Evolutionary conservation across 2,888 invertebrate genomes (phyloP).

Genomic region (Ophioninae sp.): DNA sequence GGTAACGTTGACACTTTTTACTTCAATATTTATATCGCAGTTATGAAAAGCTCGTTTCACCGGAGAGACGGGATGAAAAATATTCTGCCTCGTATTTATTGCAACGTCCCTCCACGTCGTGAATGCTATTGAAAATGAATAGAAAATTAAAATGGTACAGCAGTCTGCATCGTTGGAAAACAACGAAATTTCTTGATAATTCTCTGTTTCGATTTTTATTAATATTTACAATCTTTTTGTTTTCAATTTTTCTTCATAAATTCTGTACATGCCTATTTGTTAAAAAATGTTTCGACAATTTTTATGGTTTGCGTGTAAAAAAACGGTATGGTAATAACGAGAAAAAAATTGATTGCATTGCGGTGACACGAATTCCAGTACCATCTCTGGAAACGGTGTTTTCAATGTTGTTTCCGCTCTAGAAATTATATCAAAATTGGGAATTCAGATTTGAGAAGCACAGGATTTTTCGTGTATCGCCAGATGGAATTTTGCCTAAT

Average conservation of each 20-base stretch:
- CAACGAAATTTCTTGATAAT: too few relatives aligned
- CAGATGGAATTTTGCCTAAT: slow-evolving; percentile 32
- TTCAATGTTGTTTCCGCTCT: background rate
- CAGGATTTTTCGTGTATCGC: slow-evolving; percentile 1
- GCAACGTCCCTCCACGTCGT: background rate
- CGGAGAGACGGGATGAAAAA: background rate
- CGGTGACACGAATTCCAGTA: too few relatives aligned
- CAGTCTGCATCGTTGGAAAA: too few relatives aligned
- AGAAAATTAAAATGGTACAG: background rate
- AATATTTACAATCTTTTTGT: too few relatives aligned
- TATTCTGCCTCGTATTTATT: background rate
- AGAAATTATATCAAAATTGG: background rate
- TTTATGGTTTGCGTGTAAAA: too few relatives aligned
- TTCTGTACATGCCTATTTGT: too few relatives aligned
- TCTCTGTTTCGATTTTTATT: too few relatives aligned
- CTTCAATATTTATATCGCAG: background rate
- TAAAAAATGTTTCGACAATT: too few relatives aligned
- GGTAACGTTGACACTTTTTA: slow-evolving; percentile 83
- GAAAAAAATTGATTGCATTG: too few relatives aligned
- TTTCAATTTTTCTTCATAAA: too few relatives aligned
- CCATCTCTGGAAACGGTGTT: background rate
- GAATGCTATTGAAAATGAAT: background rate
- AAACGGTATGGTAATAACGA: too few relatives aligned
- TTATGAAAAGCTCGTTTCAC: background rate
- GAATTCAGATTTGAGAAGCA: background rate